Evolutionary conservation across 1,140 invertebrate species (phyloP).

Genomic region (Ceratina japonica): DNA sequence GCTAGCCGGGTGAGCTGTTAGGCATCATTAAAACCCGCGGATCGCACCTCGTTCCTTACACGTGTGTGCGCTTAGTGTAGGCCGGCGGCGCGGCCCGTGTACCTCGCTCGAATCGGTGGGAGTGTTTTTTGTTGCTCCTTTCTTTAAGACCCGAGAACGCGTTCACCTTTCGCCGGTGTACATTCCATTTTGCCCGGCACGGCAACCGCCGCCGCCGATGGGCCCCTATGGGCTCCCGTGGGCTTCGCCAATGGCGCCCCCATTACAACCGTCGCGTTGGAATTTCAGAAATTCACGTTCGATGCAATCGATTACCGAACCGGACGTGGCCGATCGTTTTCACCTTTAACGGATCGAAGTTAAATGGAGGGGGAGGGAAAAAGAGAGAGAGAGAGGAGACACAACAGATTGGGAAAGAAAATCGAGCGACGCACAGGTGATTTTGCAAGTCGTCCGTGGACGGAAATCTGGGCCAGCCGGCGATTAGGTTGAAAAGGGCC

Average conservation of each 20-base stretch:
- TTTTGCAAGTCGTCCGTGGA: conserved; percentile 5
- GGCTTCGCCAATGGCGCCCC: conserved; percentile 42
- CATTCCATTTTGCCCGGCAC: conserved; percentile 55
- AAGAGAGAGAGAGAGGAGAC: neutral
- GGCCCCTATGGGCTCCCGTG: conserved; percentile 36
- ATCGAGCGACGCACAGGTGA: neutral
- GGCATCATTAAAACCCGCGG: neutral
- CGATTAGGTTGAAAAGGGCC: conserved; percentile 9
- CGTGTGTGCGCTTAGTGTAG: conserved; percentile 1
- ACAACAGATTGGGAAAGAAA: conserved; percentile 19
- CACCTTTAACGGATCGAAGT: conserved; percentile 35
- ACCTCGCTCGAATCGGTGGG: neutral
- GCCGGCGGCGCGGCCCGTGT: conserved; percentile 27
- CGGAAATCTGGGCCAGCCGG: conserved; percentile 11
- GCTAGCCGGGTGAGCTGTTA: neutral
- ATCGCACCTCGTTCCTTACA: conserved; percentile 2
- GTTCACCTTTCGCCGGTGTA: conserved; percentile 64
- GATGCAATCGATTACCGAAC: conserved; percentile 64
- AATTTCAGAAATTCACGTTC: conserved; percentile 59
- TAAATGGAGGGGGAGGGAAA: neutral
- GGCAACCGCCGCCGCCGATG: neutral
- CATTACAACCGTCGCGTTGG: conserved; percentile 30
- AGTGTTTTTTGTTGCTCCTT: conserved; percentile 47
- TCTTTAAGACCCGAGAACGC: conserved; percentile 58
- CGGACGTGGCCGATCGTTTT: conserved; percentile 41